phyloP scores from a whole-genome alignment of 2,113 vertebrate genomes.

The Okapia johnstoni region DNA sequence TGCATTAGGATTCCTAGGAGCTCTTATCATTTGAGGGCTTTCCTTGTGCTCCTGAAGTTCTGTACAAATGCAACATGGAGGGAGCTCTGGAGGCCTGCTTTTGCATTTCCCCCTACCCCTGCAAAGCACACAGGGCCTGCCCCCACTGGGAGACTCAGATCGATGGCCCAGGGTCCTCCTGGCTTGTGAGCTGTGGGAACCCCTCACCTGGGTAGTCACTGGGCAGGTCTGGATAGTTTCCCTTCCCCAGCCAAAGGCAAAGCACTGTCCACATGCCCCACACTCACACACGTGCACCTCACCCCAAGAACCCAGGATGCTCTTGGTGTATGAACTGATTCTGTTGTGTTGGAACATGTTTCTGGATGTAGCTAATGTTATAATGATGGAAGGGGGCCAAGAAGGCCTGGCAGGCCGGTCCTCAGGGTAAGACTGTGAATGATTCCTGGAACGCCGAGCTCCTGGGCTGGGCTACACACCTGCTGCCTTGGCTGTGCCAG shows the following conservation, averaged over 20 bases:
- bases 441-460: background rate
- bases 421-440: background rate
- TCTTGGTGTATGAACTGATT: background rate
- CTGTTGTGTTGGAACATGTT: background rate
- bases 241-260: background rate
- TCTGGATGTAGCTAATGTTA: background rate
- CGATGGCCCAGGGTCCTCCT: background rate
- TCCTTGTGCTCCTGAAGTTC: background rate
- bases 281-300: background rate
- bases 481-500: background rate
- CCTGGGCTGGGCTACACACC: background rate
- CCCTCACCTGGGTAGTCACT: background rate
- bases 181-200: background rate
- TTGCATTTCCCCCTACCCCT: background rate
- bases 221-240: background rate
- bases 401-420: background rate
- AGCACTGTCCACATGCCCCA: background rate
- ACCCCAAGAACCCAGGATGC: background rate
- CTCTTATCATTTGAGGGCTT: background rate
- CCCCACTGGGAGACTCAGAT: background rate
- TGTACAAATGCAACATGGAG: background rate
- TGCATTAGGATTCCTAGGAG: background rate
- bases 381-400: background rate
- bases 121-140: background rate
- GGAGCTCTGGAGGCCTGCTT: background rate